A percentile compares a stretch with the other conserved stretches of the same genome.
These are phyloP conservation scores for Anguilla rostrata DNA, from an alignment of 2,113 vertebrate genomes.

Conservation along the genomic window DNA sequence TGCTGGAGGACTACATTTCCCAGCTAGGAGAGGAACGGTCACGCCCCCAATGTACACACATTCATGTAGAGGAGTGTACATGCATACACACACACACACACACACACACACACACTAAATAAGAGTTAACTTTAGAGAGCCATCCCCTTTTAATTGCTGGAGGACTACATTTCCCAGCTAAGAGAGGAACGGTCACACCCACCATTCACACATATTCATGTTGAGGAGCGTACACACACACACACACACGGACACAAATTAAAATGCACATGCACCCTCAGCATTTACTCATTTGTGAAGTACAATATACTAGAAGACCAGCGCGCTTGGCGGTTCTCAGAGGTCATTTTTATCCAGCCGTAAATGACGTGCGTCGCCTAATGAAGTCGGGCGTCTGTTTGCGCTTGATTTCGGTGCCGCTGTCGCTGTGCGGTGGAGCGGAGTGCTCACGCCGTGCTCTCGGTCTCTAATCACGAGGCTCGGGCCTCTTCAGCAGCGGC, in stretches of 20 bases:
- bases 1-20: slow-evolving; percentile 3
- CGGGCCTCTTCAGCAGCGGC: not conserved
- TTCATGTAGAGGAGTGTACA: no score
- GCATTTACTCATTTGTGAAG: no score
- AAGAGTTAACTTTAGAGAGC: not conserved
- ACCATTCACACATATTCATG: no score
- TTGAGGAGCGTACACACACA: not conserved
- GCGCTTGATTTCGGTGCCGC: not conserved
- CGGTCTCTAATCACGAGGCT: not conserved
- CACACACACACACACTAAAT: not conserved
- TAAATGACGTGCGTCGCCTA: not conserved
- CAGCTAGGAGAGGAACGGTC: not conserved
- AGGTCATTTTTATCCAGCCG: not conserved
- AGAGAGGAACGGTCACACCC: not conserved
- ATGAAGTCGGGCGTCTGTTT: not conserved
- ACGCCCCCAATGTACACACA: no score
- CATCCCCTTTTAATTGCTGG: not conserved
- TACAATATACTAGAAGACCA: not conserved
- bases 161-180: not conserved
- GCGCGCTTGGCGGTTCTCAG: not conserved
- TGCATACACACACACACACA: no score
- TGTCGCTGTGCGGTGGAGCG: not conserved
- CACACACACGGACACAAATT: not conserved
- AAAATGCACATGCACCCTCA: not conserved
- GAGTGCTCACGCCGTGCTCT: not conserved